Percentiles rank a stretch among this genome's conserved stretches.
These are phyloP conservation scores for Actias luna DNA, from an alignment of 2,888 invertebrate species.

Conservation along the genomic window DNA sequence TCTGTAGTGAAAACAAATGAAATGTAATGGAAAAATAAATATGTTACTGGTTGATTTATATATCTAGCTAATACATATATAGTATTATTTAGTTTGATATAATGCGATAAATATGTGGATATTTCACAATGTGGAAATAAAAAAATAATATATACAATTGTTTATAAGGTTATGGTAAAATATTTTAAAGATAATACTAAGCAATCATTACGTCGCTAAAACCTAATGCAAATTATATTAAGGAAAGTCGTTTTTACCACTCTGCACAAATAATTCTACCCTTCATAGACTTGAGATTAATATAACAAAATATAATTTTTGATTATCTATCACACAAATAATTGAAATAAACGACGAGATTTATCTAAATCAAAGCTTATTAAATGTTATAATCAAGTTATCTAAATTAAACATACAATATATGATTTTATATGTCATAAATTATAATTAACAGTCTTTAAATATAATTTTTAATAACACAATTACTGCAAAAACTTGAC, in stretches of 20 bases:
- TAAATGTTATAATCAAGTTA: too few species aligned
- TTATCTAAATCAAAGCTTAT: too few species aligned
- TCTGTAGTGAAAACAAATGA: background rate
- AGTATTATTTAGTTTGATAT: background rate
- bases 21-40: too few species aligned
- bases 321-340: too few species aligned
- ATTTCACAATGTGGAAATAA: background rate
- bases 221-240: background rate
- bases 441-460: background rate
- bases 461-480: background rate
- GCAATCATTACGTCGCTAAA: too few species aligned
- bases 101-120: background rate
- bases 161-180: slow-evolving; percentile 1
- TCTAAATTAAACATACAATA: too few species aligned
- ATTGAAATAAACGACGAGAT: too few species aligned
- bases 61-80: background rate
- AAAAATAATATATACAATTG: background rate
- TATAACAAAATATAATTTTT: too few species aligned
- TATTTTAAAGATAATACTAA: background rate
- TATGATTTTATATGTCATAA: too few species aligned
- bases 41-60: too few species aligned
- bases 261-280: background rate
- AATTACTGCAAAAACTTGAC: background rate
- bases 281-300: too few species aligned
- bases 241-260: background rate